Base-by-base conservation (phyloP, 1,140 invertebrate species). In the Trissolcus basalis region DNA sequence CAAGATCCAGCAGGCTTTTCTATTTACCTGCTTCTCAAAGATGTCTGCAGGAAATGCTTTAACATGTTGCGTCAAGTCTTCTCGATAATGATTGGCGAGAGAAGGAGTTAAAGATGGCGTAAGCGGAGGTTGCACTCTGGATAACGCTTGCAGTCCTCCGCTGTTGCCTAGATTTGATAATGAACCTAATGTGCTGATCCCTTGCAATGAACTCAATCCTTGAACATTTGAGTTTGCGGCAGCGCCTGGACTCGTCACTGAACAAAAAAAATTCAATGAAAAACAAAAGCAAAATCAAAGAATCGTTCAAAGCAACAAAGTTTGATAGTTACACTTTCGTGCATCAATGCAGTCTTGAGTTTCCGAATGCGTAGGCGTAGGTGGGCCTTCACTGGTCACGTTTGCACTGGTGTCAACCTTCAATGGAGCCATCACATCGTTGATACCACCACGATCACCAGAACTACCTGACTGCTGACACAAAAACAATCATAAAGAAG, bases 31-130 rank as follows among this genome's bases (percentile, higher is more conserved):
- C 91, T 95, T 96, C 89, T 98, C 96, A 68, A 96, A 90, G 80
- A 94, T 93, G 82, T 98, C 96, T 11, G 95, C 95, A 61, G 95
- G 95, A 94, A 97, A 98, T 48, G 94, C 95, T 73, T 92, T 92
- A 56, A 98, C 96, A 88, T 98, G 97, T 81, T 92, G 91, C 65
- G 96, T 96, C 76, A 98, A 90, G 89, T 97, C 95, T 85, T 96
- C 92, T 75, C 96, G 92, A 88, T 96, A 96, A 90, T 97, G 96
- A 89, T 97, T 96, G 69, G 95, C 93, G 77, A 98, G 90, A 70
- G 94, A 96, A 36, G 96, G 95, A 80, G 95, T 96, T 79, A 98
- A 90, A 83, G 93, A 92, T 43, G 93, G 94, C 64, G 84, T 88
- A 12, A 88, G 65, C 10, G 87, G 87, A 65, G 87, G 87, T 41